Base-by-base conservation (phyloP, 2,113 vertebrate genomes). In the Cyphomyrus discorhynchus region DNA sequence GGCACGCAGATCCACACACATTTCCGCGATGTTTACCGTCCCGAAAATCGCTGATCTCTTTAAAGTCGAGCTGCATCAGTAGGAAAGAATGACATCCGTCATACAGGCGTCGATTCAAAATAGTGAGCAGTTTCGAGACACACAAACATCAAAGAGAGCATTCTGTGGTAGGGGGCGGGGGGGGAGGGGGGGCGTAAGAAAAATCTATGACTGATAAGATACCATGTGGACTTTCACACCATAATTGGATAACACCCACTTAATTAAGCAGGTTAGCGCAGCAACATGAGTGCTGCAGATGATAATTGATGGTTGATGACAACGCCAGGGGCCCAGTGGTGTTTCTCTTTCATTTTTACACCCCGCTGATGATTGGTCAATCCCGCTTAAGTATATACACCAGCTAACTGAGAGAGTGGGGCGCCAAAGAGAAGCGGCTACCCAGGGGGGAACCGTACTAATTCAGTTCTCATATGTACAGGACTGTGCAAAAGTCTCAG, bases 201-300 rank as follows among this genome's bases (percentile, higher is more conserved):
- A 53, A 50, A 53, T 47, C 50, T 87, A 50, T 86, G 85, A 52
- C 47, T 52, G 85, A 53, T 87, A 87, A 62, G 35, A 62, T 53
- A 39, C 39, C 35, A 42, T 45, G 86, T 88, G 52, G 86, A 62
- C 56, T 45, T 62, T 24, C 86, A 88, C 86, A 62, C 86, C 35
- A 27, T 88, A 88, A 62, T 88, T 88, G 52, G 86, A 88, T 62
- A 88, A 88, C 52, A 62, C 31, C 86, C 31, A 62, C 56, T 88
- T 45, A 62, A 62, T 62, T 62, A 62, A 66, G 53, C 52, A 24
- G 86, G 52, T 87, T 35, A 87, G 50, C 27, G 15, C 85, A 39
- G 13, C 45, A 10, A 87, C 49, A 35, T 50, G 49, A 86, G 24
- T 53, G 49, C 27, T 9, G 85, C 50, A 53, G 52, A 56, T 39